Conservation (phyloP, 1,140 invertebrate genomes). For the Tachypleus tridentatus region DNA sequence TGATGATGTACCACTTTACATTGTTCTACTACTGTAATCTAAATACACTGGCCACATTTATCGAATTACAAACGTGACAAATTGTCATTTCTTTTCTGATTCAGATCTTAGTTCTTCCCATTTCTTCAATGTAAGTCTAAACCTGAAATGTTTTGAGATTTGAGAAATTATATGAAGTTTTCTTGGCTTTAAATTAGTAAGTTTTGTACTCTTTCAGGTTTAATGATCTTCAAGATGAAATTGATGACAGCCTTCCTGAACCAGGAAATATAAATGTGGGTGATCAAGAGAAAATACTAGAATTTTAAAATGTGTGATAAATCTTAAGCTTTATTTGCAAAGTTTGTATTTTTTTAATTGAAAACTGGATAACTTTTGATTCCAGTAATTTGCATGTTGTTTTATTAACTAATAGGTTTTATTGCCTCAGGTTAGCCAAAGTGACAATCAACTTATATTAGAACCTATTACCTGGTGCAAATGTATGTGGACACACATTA, state of each 20-base stretch:
- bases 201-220: slow-evolving; percentile 4
- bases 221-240: slow-evolving; percentile 21
- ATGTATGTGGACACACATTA: too few relatives aligned
- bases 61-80: background rate
- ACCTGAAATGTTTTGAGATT: background rate
- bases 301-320: too few relatives aligned
- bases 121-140: background rate
- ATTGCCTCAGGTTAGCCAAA: too few relatives aligned
- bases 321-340: too few relatives aligned
- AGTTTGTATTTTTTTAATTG: too few relatives aligned
- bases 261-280: slow-evolving; percentile 13
- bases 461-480: too few relatives aligned
- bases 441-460: too few relatives aligned
- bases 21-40: background rate
- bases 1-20: too few relatives aligned
- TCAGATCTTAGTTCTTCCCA: background rate
- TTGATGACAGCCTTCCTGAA: slow-evolving; percentile 19
- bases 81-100: background rate
- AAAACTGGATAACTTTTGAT: too few relatives aligned
- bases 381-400: too few relatives aligned
- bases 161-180: background rate
- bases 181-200: background rate
- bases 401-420: too few relatives aligned
- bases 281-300: slow-evolving; percentile 16
- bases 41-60: background rate